Evolutionary conservation across 2,888 invertebrate genomes (phyloP), one percentile per base, ranked within the genome.

Genomic region (Xanthia togata): DNA sequence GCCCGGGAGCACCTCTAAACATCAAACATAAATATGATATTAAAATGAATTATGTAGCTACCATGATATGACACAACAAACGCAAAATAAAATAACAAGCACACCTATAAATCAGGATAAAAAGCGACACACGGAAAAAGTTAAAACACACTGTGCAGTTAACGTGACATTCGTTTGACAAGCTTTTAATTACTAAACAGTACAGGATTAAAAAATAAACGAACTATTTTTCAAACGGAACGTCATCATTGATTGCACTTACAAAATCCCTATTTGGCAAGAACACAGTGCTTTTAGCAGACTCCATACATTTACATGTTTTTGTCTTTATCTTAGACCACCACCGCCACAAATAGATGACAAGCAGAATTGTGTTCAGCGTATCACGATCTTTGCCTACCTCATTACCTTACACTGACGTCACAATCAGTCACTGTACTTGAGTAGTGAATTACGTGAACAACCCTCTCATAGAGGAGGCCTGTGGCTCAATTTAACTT

Each of bases 51-150:
- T 55, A 72, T 50, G 70, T 41, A 83, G 20, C 69, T 74, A 79
- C 77, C 87, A 89, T 90, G 88, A 89, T 89, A 88, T 87, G 89
- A 84, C 90, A 89, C 83, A 79, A 81, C 60, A 83, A 82, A 80
- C 79, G 91, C 91, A 92, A 93, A 92, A 89, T 90, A 93, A 91
- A 89, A 87, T 83, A 85, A 81, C 76, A 88, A 93, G 89, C 90
- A 89, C 81, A 88, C 86, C 86, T 89, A 90, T 73, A 87, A 86
- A 87, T 85, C 87, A 89, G 88, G 87, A 84, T 86, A 89, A 87
- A 87, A 95, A 95, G 95, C 95, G 87, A 86, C 94, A 95, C 94
- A 93, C 95, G 88, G 90, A 89, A 91, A 90, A 89, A n/a, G 90
- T 92, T 92, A 92, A 90, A 91, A 85, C 90, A 92, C 91, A 91